phyloP scores from a whole-genome alignment of 2,888 invertebrate species.

The Eristalis arbustorum region DNA sequence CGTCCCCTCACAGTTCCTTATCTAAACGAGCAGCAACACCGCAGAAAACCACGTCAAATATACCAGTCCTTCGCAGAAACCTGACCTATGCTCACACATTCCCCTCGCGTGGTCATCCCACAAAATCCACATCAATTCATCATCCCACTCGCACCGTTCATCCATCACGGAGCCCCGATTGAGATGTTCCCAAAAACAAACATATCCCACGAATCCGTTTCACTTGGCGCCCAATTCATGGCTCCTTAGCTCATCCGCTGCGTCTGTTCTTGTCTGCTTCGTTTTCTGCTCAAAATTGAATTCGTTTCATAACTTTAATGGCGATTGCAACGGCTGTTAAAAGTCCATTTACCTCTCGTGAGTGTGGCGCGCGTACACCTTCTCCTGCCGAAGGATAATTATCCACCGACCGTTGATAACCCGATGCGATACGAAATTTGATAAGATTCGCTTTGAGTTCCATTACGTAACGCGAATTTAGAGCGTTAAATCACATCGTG shows the following conservation, averaged over 20 bases:
- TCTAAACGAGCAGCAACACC: not conserved
- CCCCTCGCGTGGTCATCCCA: not conserved
- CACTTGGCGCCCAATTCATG: conserved; percentile 34
- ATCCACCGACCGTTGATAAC: conserved; percentile 62
- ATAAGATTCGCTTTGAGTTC: conserved; percentile 80
- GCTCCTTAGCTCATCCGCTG: conserved; percentile 35
- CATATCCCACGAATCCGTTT: conserved; percentile 3
- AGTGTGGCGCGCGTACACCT: not conserved
- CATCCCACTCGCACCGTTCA: not conserved
- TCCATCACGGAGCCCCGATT: not conserved
- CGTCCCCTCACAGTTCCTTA: not conserved
- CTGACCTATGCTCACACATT: not conserved
- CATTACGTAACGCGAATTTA: conserved; percentile 80
- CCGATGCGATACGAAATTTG: conserved; percentile 73
- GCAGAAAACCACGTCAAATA: too few relatives aligned
- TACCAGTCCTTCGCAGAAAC: not conserved
- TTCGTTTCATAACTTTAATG: conserved; percentile 61
- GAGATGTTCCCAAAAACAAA: conserved; percentile 3
- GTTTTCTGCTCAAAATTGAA: conserved; percentile 49
- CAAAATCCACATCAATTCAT: not conserved
- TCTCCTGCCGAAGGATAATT: conserved; percentile 43
- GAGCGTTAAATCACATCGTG: conserved; percentile 73
- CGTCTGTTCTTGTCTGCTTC: too few relatives aligned
- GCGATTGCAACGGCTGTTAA: conserved; percentile 58
- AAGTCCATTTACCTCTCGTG: conserved; percentile 42